Base-by-base conservation (phyloP, 2,113 vertebrate genomes). In the Nerophis ophidion region DNA sequence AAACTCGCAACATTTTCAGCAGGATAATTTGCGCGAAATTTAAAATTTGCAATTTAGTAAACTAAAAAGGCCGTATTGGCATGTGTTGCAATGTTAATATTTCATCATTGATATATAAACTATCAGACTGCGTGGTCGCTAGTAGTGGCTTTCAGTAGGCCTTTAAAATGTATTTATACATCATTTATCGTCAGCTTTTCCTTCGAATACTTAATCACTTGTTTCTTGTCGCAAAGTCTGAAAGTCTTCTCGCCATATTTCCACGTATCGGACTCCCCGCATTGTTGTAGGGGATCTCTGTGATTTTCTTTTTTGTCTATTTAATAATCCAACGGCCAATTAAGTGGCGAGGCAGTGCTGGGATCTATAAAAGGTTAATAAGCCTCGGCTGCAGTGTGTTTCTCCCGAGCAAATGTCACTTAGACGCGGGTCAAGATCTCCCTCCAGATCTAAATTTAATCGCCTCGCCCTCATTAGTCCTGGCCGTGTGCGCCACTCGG, bases 361-460 rank as follows among this genome's bases (percentile, higher is more conserved):
- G 83, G 87, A 88, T 89, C 86, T 84, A 88, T 86, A 83, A 85
- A 85, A 89, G 90, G 89, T 91, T 91, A 91, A 91, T 87, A 89
- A 88, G 86, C 81, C 82, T 86, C 87, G 84, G 87, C 84, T 86
- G 88, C 70, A 79, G 81, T 80, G 79, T 86, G 81, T 87, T 88
- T 88, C 87, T 91, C 87, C 71, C 82, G 83, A 86, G 86, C 89
- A 91, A 91, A 91, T 91, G 89, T 91, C 90, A 91, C 87, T 90
- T 90, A 89, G 88, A 90, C 76, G 85, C 70, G 81, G 88, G 88
- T 91, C 90, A 89, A 89, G 88, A 90, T 90, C 87, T 89, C 89
- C 87, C 84, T 80, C 86, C 86, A 87, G 88, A 91, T 91, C 87
- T 89, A 90, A 90, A 90, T 91, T 89, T 90, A 89, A 90, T 91